phyloP scores from a whole-genome alignment of 2,888 invertebrate genomes.

The Rotaria sp. region DNA sequence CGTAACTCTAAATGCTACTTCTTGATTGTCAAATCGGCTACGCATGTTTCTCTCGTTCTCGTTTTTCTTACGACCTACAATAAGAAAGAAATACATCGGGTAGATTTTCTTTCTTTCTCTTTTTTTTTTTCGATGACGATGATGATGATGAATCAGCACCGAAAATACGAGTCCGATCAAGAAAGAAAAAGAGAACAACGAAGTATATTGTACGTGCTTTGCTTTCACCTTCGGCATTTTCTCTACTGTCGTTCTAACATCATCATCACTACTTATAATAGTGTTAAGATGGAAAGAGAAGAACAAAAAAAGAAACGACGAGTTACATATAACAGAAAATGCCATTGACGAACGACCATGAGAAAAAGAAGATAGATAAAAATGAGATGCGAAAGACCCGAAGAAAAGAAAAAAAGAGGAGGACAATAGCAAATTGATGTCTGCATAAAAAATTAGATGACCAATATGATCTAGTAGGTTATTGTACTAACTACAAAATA shows the following conservation, averaged over 20 bases:
- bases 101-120: neutral
- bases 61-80: neutral
- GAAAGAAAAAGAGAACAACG: neutral
- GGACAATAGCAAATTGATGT: neutral
- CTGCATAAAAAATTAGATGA: neutral
- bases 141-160: constrained; percentile 12
- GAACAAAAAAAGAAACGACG: neutral
- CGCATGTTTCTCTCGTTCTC: constrained; percentile 10
- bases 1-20: neutral
- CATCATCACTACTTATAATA: neutral
- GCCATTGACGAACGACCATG: neutral
- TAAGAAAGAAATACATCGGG: neutral
- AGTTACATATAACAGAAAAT: neutral
- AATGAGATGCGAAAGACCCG: neutral
- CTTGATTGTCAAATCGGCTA: constrained; percentile 9
- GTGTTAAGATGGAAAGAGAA: neutral
- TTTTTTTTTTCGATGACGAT: neutral
- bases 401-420: neutral
- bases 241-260: neutral
- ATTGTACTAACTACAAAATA: neutral
- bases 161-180: neutral
- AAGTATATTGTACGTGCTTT: neutral
- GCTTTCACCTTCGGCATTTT: neutral
- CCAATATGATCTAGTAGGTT: neutral
- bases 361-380: neutral